A percentile compares a stretch with the other conserved stretches of the same genome.
These are phyloP conservation scores for Tragelaphus strepsiceros DNA, from an alignment of 2,113 vertebrate genomes.

Conservation along the genomic window DNA sequence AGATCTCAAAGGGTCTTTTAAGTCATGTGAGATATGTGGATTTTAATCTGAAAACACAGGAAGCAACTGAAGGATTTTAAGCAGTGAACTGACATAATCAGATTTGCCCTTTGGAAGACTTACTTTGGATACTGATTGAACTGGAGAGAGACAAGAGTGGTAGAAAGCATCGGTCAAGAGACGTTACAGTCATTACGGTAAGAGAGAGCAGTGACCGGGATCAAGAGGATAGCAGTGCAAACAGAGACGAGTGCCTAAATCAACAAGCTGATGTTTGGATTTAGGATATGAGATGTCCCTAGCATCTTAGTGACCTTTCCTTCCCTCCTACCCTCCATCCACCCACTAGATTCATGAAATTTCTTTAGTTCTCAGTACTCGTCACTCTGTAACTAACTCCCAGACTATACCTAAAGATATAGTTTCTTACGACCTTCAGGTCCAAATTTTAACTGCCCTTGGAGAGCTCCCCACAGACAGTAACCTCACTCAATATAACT, in stretches of 20 bases:
- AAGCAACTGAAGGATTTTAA: neutral
- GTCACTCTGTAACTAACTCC: neutral
- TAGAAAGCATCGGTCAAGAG: neutral
- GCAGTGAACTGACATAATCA: neutral
- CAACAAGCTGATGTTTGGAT: neutral
- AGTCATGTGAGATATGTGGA: neutral
- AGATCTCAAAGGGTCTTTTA: neutral
- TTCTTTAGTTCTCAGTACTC: neutral
- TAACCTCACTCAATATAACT: neutral
- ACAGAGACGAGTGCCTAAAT: neutral
- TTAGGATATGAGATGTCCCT: neutral
- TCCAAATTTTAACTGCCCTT: slow-evolving; percentile 12
- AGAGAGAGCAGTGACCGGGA: neutral
- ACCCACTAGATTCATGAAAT: neutral
- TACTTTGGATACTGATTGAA: neutral
- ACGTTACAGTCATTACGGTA: neutral
- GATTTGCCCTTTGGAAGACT: neutral
- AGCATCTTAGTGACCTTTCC: neutral
- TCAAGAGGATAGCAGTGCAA: neutral
- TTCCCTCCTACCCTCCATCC: neutral
- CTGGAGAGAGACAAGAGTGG: neutral
- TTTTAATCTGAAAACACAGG: neutral
- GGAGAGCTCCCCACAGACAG: neutral
- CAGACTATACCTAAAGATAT: neutral
- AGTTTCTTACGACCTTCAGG: neutral